A percentile compares a stretch with the other conserved stretches of the same genome.
These are phyloP conservation scores for Notolabrus celidotus DNA, from an alignment of 2,797 vertebrate genomes.

Conservation along the genomic window DNA sequence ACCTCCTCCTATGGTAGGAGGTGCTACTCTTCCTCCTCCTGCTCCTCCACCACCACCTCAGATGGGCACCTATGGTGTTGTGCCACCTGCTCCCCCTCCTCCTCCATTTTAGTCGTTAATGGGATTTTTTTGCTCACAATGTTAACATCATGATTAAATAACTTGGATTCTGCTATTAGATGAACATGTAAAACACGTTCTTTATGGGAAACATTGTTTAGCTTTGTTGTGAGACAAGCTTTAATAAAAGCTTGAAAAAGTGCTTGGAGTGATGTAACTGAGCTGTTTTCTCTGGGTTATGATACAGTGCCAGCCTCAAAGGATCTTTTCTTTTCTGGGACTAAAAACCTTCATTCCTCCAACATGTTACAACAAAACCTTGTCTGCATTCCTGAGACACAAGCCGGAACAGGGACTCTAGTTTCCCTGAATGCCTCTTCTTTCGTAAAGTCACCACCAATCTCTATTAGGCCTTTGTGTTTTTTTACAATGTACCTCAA, in stretches of 20 bases:
- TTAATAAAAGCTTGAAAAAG: constrained; percentile 45
- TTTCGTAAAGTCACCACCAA: not conserved
- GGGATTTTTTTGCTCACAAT: not conserved
- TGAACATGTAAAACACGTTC: not conserved
- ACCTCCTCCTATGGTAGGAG: constrained; percentile 24
- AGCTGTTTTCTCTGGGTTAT: constrained; percentile 13
- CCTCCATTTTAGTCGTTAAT: constrained; percentile 1
- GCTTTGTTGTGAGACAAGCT: not conserved
- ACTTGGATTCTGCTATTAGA: not conserved
- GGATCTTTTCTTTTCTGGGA: constrained; percentile 10
- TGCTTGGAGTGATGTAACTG: not conserved
- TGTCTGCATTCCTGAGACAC: constrained; percentile 72
- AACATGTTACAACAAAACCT: constrained; percentile 67
- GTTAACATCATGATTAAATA: not conserved
- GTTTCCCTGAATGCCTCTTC: constrained; percentile 2
- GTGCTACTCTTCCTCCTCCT: constrained; percentile 16
- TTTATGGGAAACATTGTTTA: not conserved
- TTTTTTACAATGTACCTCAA: constrained; percentile 13
- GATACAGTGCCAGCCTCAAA: not conserved
- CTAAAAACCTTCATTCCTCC: constrained; percentile 20
- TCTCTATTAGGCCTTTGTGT: not conserved
- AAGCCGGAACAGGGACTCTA: constrained; percentile 65
- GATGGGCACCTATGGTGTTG: not conserved
- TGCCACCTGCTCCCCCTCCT: constrained; percentile 28
- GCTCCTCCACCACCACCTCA: constrained; percentile 37